phyloP scores from a whole-genome alignment of 2,113 vertebrate species.

The Chelonoidis abingdonii region DNA sequence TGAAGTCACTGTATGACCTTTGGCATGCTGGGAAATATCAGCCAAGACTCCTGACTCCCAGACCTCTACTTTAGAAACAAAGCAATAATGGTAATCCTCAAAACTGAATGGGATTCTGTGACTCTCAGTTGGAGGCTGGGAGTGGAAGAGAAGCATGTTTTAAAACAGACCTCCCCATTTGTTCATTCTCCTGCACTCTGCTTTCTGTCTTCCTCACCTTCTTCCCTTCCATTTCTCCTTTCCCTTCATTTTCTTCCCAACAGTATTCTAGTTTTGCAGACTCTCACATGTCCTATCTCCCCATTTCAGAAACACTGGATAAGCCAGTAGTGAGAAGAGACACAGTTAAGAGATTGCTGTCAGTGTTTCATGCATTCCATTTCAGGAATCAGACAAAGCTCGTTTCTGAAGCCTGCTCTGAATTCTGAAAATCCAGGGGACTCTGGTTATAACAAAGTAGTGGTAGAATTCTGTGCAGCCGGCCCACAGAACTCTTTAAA shows the following conservation, averaged over 20 bases:
- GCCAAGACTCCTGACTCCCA: background rate
- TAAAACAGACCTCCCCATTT: background rate
- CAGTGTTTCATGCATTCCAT: accelerated
- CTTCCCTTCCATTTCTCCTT: background rate
- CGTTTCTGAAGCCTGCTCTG: background rate
- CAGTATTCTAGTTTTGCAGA: background rate
- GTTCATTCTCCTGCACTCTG: background rate
- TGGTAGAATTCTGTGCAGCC: background rate
- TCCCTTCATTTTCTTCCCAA: background rate
- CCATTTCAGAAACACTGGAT: background rate
- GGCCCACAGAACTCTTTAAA: background rate
- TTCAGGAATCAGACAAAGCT: background rate
- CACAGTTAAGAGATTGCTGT: background rate
- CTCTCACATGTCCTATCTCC: background rate
- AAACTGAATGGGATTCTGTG: background rate
- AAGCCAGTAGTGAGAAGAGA: background rate
- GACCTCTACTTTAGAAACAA: background rate
- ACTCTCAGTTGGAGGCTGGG: background rate
- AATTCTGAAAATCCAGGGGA: background rate
- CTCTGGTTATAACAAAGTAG: background rate
- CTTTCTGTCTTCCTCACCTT: background rate
- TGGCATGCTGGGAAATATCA: background rate
- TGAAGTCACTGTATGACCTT: background rate
- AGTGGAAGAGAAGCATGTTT: background rate
- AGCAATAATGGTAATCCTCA: background rate